Base-by-base conservation (phyloP, 2,113 vertebrate genomes). In the Crocuta crocuta region DNA sequence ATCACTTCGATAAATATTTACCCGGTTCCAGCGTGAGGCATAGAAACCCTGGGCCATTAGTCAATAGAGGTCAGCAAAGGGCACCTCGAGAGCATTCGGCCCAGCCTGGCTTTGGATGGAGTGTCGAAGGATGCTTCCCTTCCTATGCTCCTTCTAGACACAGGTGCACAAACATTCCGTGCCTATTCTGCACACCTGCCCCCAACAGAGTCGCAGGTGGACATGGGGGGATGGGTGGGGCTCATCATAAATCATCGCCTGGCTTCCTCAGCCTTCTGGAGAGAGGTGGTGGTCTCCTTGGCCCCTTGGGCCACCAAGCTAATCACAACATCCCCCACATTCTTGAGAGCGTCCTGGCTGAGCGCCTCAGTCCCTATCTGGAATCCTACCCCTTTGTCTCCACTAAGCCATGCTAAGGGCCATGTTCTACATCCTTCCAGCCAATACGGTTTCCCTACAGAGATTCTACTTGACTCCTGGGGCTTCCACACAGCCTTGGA, bases 1-100 rank as follows among this genome's bases (percentile, higher is more conserved):
- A 98, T 97, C 96, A 98, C 97, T 98, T 97, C 68, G 13, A 97
- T 98, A 97, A 98, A 97, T 98, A 98, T 98, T 98, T 98, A 97
- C 97, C 89, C 10, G 9, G 81, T 96, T 97, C 71, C 28, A 5
- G 91, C 94, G 35, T 66, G 88, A 94, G 85, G 95, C 91, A 43
- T 48, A 66, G 96, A 97, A 96, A 96, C 61, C 87, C 80, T 33
- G 70, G 0, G 23, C 94, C 74, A 24, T 86, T n/a, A 95, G 94
- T 98, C 97, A 93, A 95, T 97, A 95, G 90, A 96, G 96, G 96
- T 98, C 96, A 95, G 92, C 50, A 17, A 89, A 86, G 78, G 28
- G 68, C 16, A 39, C 68, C 68, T 13, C 31, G 39, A 95, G 28
- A 48, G 55, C 58, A 61, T 39, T 63, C 5, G 0, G 21, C 5